Evolutionary conservation across 1,140 invertebrate species (phyloP).

Genomic region (Aphis craccivora): DNA sequence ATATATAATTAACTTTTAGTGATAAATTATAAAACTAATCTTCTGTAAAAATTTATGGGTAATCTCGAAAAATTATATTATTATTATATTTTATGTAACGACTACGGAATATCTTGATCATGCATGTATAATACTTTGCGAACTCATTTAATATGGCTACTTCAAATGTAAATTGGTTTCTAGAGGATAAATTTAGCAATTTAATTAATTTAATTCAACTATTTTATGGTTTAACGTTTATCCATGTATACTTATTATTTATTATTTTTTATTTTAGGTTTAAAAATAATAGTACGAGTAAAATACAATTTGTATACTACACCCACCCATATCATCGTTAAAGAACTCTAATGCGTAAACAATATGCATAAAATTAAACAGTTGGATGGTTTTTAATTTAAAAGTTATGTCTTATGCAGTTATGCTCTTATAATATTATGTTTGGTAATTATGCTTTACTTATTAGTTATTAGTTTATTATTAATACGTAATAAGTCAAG

Average conservation of each 20-base stretch:
- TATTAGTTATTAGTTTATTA: too few species aligned
- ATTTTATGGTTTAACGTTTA: background rate
- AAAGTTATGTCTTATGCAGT: background rate
- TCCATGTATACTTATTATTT: background rate
- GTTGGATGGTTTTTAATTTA: background rate
- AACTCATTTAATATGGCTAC: background rate
- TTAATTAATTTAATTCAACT: background rate
- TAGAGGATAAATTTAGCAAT: background rate
- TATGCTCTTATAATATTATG: too few species aligned
- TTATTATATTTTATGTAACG: background rate
- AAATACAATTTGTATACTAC: background rate
- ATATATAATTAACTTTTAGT: background rate
- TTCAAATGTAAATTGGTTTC: background rate
- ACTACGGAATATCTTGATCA: background rate
- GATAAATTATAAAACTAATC: background rate
- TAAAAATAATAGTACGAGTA: background rate
- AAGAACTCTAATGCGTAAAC: background rate
- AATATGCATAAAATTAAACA: background rate
- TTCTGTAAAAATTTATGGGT: background rate
- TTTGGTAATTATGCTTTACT: too few species aligned
- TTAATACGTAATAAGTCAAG: too few species aligned
- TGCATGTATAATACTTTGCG: background rate
- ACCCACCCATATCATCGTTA: background rate
- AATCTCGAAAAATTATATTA: background rate
- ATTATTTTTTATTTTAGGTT: background rate